Base-by-base conservation (phyloP, 1,140 invertebrate species). In the Bombus vancouverensis region DNA sequence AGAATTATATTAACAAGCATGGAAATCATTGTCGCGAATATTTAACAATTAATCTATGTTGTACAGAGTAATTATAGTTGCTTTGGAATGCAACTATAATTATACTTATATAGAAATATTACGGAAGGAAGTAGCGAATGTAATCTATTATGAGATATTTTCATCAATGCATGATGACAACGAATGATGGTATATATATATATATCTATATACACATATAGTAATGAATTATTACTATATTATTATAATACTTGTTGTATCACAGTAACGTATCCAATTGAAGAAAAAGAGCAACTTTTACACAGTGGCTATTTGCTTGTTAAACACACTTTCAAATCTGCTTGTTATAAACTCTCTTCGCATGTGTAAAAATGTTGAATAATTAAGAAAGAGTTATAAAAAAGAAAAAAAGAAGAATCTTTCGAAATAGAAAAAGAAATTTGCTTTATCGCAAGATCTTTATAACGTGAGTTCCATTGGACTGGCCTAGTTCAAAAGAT, bases 401-500 rank as follows among this genome's bases (percentile, higher is more conserved):
- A 66, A 15, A 32, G 2, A 10, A 12, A 47, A 22, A 53, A 66
- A 9, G n/a, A 32, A 66, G 15, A 10, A 47, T 32, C n/a, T 34
- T 47, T 32, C 18, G 25, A 57, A 42, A 59, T 47, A 47, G 28
- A 25, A 12, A 25, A 53, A 59, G 34, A 9, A n/a, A 15, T 72
- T 44, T 9, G 28, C 28, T 57, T 37, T 12, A 9, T 57, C 10
- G 25, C 32, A 57, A 37, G 44, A 65, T n/a, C 6, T 39, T n/a
- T 39, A 12, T 39, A 77, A 74, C 37, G 25, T 34, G 42, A 65
- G 32, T 57, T 37, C 32, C 25, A 74, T 75, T 34, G 83, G 76
- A 72, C 75, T 85, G 77, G 76, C 53, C 68, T 81, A 85, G 53
- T 85, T 85, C 77, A 80, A 81, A 85, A 44, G 68, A 85, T 79